Evolutionary conservation across 2,888 invertebrate genomes (phyloP).

Genomic region (Pasiphila rectangulata): DNA sequence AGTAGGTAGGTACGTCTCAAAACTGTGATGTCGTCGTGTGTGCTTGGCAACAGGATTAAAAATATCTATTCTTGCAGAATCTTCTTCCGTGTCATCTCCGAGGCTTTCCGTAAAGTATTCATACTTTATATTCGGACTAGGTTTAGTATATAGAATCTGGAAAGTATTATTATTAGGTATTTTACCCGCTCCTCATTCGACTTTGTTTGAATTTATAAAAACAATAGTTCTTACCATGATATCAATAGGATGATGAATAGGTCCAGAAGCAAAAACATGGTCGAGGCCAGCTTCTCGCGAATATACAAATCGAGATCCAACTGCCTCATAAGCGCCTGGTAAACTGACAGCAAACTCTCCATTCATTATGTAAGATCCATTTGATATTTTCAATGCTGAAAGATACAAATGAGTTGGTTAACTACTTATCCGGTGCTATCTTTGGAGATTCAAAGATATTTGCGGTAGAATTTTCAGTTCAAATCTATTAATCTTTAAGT

Average conservation of each 20-base stretch:
- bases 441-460: conserved; percentile 16
- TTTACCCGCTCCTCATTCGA: too few relatives aligned
- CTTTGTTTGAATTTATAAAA: neutral
- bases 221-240: conserved; percentile 83
- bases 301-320: conserved; percentile 90
- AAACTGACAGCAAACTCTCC: conserved; percentile 89
- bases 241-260: conserved; percentile 87
- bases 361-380: conserved; percentile 90
- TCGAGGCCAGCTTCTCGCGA: conserved; percentile 87
- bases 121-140: conserved; percentile 94
- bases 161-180: conserved; percentile 36
- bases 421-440: conserved; percentile 13
- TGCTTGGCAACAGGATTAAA: conserved; percentile 61
- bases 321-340: conserved; percentile 87
- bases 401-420: conserved; percentile 36
- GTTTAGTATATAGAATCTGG: conserved; percentile 89
- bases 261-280: conserved; percentile 89
- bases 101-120: conserved; percentile 90
- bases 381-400: conserved; percentile 87
- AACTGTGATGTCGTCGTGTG: conserved; percentile 61
- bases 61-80: conserved; percentile 45
- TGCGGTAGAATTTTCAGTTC: conserved; percentile 20
- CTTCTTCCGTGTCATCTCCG: conserved; percentile 61
- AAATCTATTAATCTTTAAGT: conserved; percentile 22
- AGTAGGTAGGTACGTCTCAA: conserved; percentile 46